A percentile compares a stretch with the other conserved stretches of the same genome.
Evolutionary conservation across 92 coral and sea anemone species (phyloP).

Genomic region (Epizoanthus rinbou): DNA sequence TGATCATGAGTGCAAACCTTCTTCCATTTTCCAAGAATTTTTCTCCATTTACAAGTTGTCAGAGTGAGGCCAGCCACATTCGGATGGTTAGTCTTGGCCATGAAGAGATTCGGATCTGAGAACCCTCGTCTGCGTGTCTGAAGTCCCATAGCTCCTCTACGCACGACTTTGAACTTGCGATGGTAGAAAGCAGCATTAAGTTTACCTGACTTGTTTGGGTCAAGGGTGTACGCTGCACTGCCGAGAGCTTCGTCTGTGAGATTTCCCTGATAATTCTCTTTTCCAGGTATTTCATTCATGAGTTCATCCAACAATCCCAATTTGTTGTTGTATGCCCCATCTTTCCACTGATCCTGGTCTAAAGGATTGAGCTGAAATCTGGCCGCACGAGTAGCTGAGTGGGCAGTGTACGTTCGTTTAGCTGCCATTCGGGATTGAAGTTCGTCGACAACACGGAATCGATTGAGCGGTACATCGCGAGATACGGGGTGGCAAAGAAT

Average conservation of each 20-base stretch:
- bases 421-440: conserved; percentile 38
- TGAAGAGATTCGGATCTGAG: conserved; percentile 46
- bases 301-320: conserved; percentile 31
- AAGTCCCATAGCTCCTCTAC: conserved; percentile 47
- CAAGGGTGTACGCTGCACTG: conserved; percentile 16
- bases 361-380: conserved; percentile 41
- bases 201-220: not conserved
- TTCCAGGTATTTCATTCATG: conserved; percentile 48
- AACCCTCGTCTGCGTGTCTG: conserved; percentile 40
- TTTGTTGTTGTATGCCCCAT: not conserved
- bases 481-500: conserved; percentile 50
- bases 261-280: conserved; percentile 50
- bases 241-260: conserved; percentile 33
- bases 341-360: conserved; percentile 33
- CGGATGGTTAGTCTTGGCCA: conserved; percentile 48
- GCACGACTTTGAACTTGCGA: conserved; percentile 40
- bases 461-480: conserved; percentile 45
- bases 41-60: conserved; percentile 10
- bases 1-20: not conserved
- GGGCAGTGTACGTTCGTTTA: conserved; percentile 20
- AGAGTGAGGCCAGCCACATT: conserved; percentile 36
- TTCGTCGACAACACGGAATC: conserved; percentile 47
- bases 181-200: conserved; percentile 43
- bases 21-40: not conserved
- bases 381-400: conserved; percentile 31